phyloP scores from a whole-genome alignment of 1,140 invertebrate genomes.

The Drosophila paulistorum region DNA sequence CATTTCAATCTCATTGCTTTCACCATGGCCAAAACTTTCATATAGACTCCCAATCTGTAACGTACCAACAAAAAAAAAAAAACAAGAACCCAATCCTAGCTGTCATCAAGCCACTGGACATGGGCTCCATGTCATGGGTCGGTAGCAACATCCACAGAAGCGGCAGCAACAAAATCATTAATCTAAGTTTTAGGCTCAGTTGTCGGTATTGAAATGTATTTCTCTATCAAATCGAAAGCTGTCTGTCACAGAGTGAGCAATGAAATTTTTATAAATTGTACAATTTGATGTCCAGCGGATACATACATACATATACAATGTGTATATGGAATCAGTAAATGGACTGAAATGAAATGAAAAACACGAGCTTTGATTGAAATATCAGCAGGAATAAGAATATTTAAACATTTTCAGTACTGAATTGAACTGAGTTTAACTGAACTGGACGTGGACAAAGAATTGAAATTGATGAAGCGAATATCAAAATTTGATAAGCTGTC shows the following conservation, averaged over 20 bases:
- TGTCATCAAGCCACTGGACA: slow-evolving; percentile 66
- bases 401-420: slow-evolving; percentile 13
- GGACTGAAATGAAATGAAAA: slow-evolving; percentile 4
- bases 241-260: slow-evolving; percentile 77
- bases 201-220: slow-evolving; percentile 71
- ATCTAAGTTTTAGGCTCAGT: slow-evolving; percentile 61
- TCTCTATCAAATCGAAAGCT: slow-evolving; percentile 81
- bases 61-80: not conserved
- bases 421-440: not conserved
- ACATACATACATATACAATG: slow-evolving; percentile 22
- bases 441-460: slow-evolving; percentile 34
- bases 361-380: slow-evolving; percentile 58
- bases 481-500: slow-evolving; percentile 66
- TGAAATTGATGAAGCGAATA: slow-evolving; percentile 74
- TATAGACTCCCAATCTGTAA: not conserved
- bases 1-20: not conserved
- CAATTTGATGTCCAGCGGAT: slow-evolving; percentile 52
- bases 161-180: slow-evolving; percentile 54
- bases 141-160: not conserved
- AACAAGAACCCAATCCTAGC: slow-evolving; percentile 20
- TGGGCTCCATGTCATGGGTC: not conserved
- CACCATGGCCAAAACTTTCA: not conserved
- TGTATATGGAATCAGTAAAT: not conserved
- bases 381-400: slow-evolving; percentile 50
- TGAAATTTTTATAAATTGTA: slow-evolving; percentile 79